Evolutionary conservation across 37 sponge, comb jelly and placozoan species (phyloP), one percentile per base, ranked within the genome.

Genomic region (Cladorhizidae sp.): DNA sequence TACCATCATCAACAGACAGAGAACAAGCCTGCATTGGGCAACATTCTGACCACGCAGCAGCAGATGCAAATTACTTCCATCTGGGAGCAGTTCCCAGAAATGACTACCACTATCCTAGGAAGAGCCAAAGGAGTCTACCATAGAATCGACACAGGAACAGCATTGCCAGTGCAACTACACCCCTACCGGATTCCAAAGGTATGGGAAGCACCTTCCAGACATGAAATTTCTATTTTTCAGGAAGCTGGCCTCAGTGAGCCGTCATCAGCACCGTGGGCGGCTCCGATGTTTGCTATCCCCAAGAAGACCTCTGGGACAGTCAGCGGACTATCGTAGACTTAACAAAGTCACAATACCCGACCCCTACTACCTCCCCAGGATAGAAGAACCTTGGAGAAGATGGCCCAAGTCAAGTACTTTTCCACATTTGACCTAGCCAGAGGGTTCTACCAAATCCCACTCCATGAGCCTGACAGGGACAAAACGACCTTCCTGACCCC

Each of bases 401-500:
- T 73, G 5, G 54, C 41, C 40, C 8, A 40, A 6, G 50, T 54
- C 6, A 9, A 2, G 11, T 42, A 42, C 40, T 29, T 73, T 9
- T 23, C 74, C 3, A 73, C 50, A n/a, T n/a, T 73, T 2, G 52
- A 73, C 29, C 42, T 73, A 25, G 29, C 52, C 50, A 35, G 54
- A 8, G 74, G 74, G 11, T 73, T 36, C 18, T 73, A 40, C n/a
- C 74, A 73, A 40, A 17, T 73, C 8, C 74, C 74, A 22, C 6
- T 73, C n/a, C n/a, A n/a, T n/a, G n/a, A 25, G 28, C 28, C 61
- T 18, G 3, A 9, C 25, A 76, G 3, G 36, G 14, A 11, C 33
- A 41, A 79, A 69, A 84, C 80, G 6, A 84, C 85, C 37, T 84
- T 89, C 49, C 40, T 52, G 1, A 78, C 90, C 3, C 80, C 76